Conservation (phyloP, 1,140 invertebrate species). For the Vanessa atalanta region DNA sequence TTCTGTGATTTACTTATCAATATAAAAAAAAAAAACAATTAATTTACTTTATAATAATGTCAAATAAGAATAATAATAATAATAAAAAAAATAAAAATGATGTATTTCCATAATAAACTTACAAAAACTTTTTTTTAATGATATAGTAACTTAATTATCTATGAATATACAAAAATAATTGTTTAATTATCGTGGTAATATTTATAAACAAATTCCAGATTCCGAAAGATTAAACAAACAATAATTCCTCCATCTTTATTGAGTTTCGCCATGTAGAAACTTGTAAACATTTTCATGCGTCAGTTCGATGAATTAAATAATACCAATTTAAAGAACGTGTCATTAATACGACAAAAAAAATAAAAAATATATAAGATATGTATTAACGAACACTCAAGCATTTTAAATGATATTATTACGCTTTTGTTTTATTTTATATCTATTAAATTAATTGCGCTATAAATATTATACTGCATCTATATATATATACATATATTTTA, state of each 20-base stretch:
- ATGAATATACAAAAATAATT: not conserved
- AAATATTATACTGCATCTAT: no score
- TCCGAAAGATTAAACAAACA: conserved; percentile 23
- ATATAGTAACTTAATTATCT: no score
- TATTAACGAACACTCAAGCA: not conserved
- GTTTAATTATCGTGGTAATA: not conserved
- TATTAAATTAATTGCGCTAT: no score
- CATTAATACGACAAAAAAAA: not conserved
- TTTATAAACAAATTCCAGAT: conserved; percentile 9
- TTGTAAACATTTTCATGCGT: conserved; percentile 19
- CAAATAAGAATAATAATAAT: no score
- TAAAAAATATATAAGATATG: not conserved
- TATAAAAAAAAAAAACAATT: no score
- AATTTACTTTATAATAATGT: no score
- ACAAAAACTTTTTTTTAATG: no score
- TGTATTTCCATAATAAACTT: no score
- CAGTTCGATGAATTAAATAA: not conserved
- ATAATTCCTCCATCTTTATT: conserved; percentile 19
- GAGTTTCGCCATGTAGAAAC: conserved; percentile 14
- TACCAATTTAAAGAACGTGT: not conserved
- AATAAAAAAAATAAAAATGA: no score
- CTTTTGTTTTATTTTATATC: no score
- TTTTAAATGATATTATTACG: no score
- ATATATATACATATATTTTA: no score
- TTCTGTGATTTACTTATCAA: not conserved